These are phyloP conservation scores for Hyperoodon ampullatus DNA, from an alignment of 2,113 vertebrate species.

Conservation along the genomic window DNA sequence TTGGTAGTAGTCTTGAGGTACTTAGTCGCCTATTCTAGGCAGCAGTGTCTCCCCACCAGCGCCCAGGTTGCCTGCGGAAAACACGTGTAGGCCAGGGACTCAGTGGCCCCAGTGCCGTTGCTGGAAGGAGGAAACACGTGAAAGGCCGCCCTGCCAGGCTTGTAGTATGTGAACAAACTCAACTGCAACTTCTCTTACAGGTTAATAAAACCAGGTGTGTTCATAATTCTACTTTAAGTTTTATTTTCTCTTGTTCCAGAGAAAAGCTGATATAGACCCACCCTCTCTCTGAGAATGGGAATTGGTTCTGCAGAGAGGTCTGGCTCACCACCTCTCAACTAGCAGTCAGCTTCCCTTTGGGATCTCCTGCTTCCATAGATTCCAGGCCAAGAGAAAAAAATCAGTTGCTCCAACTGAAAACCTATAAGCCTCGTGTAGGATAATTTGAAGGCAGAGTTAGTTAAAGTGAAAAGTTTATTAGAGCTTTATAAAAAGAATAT, in stretches of 20 bases:
- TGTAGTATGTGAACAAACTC: background rate
- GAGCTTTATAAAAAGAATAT: slow-evolving; percentile 33
- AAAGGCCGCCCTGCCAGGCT: background rate
- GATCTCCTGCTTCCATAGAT: slow-evolving; percentile 55
- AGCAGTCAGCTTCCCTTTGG: background rate
- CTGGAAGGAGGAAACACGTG: background rate
- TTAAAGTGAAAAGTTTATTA: background rate
- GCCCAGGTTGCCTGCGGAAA: background rate
- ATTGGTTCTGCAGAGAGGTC: background rate
- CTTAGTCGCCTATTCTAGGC: background rate
- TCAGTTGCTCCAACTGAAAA: background rate
- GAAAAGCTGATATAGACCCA: background rate
- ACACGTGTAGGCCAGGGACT: accelerated
- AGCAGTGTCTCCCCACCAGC: background rate
- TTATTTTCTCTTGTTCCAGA: background rate
- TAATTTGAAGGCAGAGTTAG: background rate
- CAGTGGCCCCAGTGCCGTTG: background rate
- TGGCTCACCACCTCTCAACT: slow-evolving; percentile 32
- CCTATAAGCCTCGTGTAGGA: background rate
- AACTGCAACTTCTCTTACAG: background rate
- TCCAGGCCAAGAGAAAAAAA: slow-evolving; percentile 24
- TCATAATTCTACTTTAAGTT: background rate
- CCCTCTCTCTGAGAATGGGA: background rate
- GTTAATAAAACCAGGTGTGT: background rate
- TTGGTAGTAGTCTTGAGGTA: background rate